A percentile compares a stretch with the other conserved stretches of the same genome.
These are phyloP conservation scores for Pipistrellus nathusii DNA, from an alignment of 2,797 vertebrate species.

Conservation along the genomic window DNA sequence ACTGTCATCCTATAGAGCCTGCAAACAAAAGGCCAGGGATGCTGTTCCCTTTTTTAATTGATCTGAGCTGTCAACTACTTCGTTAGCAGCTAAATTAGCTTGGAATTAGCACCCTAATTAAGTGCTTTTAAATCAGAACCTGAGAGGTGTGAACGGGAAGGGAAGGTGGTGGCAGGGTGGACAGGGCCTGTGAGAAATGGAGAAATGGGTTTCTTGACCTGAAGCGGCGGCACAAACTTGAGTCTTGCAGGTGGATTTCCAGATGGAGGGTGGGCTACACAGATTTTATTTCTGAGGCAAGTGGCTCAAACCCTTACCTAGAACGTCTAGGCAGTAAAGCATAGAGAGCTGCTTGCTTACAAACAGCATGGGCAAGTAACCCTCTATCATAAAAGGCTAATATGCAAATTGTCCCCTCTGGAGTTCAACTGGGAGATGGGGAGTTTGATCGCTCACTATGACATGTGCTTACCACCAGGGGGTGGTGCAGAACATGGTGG, in stretches of 20 bases:
- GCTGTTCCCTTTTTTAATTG: conserved; percentile 59
- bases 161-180: neutral
- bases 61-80: conserved; percentile 66
- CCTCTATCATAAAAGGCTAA: no score
- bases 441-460: no score
- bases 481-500: no score
- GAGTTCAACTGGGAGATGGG: no score
- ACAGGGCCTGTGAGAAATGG: neutral
- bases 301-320: neutral
- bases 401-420: no score
- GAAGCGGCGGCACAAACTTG: accelerated
- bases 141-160: neutral
- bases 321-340: neutral
- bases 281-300: neutral
- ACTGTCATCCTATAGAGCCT: conserved; percentile 38
- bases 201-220: neutral
- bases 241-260: neutral
- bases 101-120: conserved; percentile 78
- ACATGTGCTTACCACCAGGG: no score
- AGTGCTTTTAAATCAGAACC: conserved; percentile 65
- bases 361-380: conserved; percentile 14
- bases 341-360: neutral
- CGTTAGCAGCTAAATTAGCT: conserved; percentile 74
- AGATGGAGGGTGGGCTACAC: neutral
- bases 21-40: conserved; percentile 67